A percentile compares a stretch with the other conserved stretches of the same genome.
phyloP scores from a whole-genome alignment of 2,888 invertebrate genomes.

The Hermaeophaga mercurialis region DNA sequence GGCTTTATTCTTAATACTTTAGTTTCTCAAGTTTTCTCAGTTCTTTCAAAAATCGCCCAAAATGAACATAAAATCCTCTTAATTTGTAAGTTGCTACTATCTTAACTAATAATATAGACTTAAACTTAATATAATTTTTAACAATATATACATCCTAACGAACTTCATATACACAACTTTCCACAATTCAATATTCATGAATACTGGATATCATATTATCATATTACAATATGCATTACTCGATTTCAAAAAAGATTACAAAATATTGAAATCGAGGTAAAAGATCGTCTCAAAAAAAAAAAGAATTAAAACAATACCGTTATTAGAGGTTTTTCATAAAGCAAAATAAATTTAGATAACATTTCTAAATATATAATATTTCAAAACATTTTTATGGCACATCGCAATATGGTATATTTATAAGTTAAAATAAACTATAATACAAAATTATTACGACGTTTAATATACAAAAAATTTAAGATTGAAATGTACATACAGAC shows the following conservation, averaged over 20 bases:
- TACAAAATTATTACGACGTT: neutral
- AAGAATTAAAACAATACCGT: no score
- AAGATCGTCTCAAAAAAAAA: no score
- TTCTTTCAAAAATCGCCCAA: constrained; percentile 13
- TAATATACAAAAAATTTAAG: neutral
- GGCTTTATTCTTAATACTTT: constrained; percentile 15
- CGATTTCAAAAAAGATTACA: no score
- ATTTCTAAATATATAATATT: neutral
- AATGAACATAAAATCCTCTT: constrained; percentile 1
- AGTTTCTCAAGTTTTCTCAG: constrained; percentile 10
- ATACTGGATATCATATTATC: neutral
- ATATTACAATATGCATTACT: no score
- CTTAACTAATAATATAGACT: constrained; percentile 7
- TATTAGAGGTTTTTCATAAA: no score
- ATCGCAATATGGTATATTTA: constrained; percentile 4
- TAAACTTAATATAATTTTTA: neutral
- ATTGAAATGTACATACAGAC: no score
- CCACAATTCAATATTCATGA: neutral
- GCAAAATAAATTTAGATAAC: no score
- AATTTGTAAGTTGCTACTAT: neutral
- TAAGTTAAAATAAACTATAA: constrained; percentile 6
- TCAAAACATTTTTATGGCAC: neutral
- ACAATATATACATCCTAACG: neutral
- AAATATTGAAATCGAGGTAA: no score
- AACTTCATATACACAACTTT: constrained; percentile 4